Base-by-base conservation (phyloP, 2,113 vertebrate species). In the Corythornis vintsioides region DNA sequence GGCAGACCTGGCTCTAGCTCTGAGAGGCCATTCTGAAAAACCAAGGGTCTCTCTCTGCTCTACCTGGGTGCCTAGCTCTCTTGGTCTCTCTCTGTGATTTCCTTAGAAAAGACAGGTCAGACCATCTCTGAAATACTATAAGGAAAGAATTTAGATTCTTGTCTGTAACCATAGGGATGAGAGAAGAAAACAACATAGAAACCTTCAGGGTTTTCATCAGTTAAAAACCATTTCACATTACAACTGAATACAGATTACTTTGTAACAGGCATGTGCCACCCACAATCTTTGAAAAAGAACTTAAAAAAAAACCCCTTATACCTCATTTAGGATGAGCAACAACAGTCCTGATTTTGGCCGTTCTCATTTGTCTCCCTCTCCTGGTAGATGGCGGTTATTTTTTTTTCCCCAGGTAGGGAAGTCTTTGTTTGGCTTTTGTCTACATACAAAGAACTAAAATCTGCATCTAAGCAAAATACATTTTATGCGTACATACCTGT, bases 291-390 rank as follows among this genome's bases (percentile, higher is more conserved):
- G 79, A 80, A 96, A 71, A 1, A 52, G 42, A 29, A 52, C 21
- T 53, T 83, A n/a, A 29, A 89, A 81, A 53, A 92, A 53, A 70
- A 33, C 50, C 10, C 57, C 43, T 42, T 43, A 31, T 69, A 24
- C 21, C 8, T 67, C 25, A 55, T 43, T 91, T 67, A 86, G 78
- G 72, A 83, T 83, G 83, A 96, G 60, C 56, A 83, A 28, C 72
- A 31, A 14, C 8, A 38, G 8, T 70, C n/a, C 21, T 7, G 19
- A 35, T 93, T 92, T 94, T 74, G 83, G 80, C 66, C 93, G 53
- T 89, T 90, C 92, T 93, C 60, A 8, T 94, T 38, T 45, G 83
- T 96, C 91, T 96, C 95, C 94, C 95, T 93, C 96, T 97, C 74
- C 85, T 96, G 96, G 96, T 83, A 86, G 91, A 43, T 60, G 22